A percentile compares a stretch with the other conserved stretches of the same genome.
Conservation (phyloP, 2,113 vertebrate species). For the Cyanistes caeruleus region DNA sequence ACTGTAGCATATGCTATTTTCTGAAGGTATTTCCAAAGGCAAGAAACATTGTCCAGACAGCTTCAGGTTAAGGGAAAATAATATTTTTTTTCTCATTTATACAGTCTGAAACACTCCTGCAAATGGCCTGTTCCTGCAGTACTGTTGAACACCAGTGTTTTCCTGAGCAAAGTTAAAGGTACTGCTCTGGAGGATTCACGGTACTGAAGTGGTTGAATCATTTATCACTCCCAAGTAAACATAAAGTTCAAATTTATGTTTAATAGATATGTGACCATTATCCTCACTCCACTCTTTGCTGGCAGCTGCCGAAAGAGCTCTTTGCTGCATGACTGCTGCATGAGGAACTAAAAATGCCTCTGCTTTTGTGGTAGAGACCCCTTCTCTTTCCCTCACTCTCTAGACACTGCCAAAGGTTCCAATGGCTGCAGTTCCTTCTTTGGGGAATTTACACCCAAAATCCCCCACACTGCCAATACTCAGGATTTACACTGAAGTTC, state of each 20-base stretch:
- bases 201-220: background rate
- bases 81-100: background rate
- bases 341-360: background rate
- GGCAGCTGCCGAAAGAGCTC: background rate
- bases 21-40: background rate
- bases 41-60: background rate
- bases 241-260: background rate
- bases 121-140: background rate
- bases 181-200: background rate
- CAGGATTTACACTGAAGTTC: background rate
- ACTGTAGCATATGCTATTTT: background rate
- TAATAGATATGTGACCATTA: background rate
- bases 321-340: rapidly evolving
- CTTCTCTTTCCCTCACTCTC: background rate
- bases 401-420: background rate
- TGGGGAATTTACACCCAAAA: background rate
- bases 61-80: background rate
- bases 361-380: background rate
- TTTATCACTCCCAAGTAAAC: background rate
- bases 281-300: background rate
- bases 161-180: background rate
- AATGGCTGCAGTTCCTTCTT: background rate
- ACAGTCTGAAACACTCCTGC: background rate
- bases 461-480: background rate
- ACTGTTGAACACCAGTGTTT: background rate